A percentile compares a stretch with the other conserved stretches of the same genome.
Evolutionary conservation across 2,113 vertebrate species (phyloP).

Genomic region (Trichomycterus rosablanca): DNA sequence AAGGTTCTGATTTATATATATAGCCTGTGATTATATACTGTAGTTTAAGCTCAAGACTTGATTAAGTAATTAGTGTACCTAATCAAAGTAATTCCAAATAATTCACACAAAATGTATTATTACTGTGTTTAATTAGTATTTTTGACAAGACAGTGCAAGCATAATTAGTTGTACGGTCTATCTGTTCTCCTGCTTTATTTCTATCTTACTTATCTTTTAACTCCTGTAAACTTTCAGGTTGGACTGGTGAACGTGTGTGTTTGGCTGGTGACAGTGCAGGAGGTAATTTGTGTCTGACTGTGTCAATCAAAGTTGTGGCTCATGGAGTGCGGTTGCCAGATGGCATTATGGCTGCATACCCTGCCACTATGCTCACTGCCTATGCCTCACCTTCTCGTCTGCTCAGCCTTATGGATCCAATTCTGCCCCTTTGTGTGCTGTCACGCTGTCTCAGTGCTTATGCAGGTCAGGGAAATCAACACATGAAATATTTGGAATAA

Average conservation of each 20-base stretch:
- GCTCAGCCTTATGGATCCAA: slow-evolving; percentile 85
- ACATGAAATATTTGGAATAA: too few relatives aligned
- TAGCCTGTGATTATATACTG: too few relatives aligned
- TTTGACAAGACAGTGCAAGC: too few relatives aligned
- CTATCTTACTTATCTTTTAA: too few relatives aligned
- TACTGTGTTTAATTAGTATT: too few relatives aligned
- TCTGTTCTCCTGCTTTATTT: too few relatives aligned
- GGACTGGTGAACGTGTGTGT: slow-evolving; percentile 81
- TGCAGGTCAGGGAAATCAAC: slow-evolving; percentile 74
- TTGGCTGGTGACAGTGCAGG: slow-evolving; percentile 86
- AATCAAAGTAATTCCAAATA: too few relatives aligned
- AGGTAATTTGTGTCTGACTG: slow-evolving; percentile 81
- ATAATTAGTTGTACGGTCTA: too few relatives aligned
- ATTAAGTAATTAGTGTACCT: too few relatives aligned
- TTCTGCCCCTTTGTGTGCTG: slow-evolving; percentile 85
- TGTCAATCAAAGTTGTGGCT: slow-evolving; percentile 77
- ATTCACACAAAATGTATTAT: too few relatives aligned
- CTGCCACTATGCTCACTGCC: slow-evolving; percentile 77
- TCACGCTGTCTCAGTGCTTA: slow-evolving; percentile 85
- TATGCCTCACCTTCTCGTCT: slow-evolving; percentile 86
- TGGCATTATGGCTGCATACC: slow-evolving; percentile 82
- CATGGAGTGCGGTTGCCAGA: slow-evolving; percentile 80
- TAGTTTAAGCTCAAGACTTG: too few relatives aligned
- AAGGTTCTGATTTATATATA: too few relatives aligned
- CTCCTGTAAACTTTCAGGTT: slow-evolving; percentile 61